Conservation (phyloP, 2,113 vertebrate genomes). For the Ivindomyrus marchei region DNA sequence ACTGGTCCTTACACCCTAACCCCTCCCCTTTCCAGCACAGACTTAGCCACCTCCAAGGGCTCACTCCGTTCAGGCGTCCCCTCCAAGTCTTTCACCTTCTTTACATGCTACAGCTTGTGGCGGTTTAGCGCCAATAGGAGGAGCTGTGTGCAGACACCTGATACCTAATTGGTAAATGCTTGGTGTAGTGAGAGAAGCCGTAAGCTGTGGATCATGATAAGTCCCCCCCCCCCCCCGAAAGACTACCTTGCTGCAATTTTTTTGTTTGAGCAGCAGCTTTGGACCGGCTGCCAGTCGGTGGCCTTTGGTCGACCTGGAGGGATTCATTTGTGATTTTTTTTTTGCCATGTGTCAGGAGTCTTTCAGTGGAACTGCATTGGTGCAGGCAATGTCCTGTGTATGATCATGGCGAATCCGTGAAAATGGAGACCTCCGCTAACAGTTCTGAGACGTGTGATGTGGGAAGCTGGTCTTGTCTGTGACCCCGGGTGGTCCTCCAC, state of each 20-base stretch:
- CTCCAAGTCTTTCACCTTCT: neutral
- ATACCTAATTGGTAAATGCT: neutral
- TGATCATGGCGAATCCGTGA: neutral
- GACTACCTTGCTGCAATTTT: neutral
- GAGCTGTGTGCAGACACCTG: neutral
- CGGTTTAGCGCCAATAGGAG: neutral
- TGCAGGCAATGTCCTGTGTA: neutral
- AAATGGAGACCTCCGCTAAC: neutral
- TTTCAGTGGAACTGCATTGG: neutral
- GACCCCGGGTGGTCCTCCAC: neutral
- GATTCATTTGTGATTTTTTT: neutral
- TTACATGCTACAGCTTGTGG: neutral
- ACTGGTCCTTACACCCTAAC: neutral
- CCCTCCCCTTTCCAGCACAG: neutral
- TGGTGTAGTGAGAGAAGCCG: neutral
- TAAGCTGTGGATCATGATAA: neutral
- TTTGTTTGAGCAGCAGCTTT: neutral
- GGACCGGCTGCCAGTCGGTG: neutral
- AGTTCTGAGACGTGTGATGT: neutral
- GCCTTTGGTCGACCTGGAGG: neutral
- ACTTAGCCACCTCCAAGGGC: neutral
- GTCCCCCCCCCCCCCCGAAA: neutral
- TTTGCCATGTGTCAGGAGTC: neutral
- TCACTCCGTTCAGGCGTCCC: neutral
- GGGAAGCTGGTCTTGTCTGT: neutral